Percentiles rank a stretch among this genome's conserved stretches.
Evolutionary conservation across 1,140 invertebrate species (phyloP).

Genomic region (Trachelipus rathkii): DNA sequence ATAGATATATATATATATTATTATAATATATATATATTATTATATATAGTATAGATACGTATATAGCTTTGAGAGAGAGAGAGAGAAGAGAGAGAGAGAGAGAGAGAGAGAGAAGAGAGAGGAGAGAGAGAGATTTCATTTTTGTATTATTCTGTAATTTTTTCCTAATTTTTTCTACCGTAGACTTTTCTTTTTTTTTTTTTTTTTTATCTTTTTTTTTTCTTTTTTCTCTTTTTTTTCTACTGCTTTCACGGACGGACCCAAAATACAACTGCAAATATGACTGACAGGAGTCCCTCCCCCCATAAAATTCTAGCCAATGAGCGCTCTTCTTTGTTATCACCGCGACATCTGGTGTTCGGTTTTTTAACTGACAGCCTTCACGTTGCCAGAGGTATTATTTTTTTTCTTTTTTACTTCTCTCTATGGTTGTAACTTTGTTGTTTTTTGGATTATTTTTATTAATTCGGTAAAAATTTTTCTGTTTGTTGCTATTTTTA

Average conservation of each 20-base stretch:
- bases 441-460: neutral
- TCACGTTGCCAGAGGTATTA: neutral
- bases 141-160: too few relatives aligned
- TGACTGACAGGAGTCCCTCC: constrained; percentile 4
- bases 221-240: neutral
- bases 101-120: too few relatives aligned
- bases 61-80: too few relatives aligned
- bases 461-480: neutral
- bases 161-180: too few relatives aligned
- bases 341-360: constrained; percentile 8
- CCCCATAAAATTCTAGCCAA: constrained; percentile 5
- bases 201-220: neutral
- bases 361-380: constrained; percentile 3
- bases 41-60: too few relatives aligned
- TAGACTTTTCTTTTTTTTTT: neutral
- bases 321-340: neutral
- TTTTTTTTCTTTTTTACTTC: neutral
- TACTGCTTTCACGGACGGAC: neutral
- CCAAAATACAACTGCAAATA: constrained; percentile 4
- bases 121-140: too few relatives aligned
- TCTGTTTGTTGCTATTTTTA: neutral
- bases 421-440: neutral
- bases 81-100: too few relatives aligned
- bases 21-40: too few relatives aligned
- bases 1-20: too few relatives aligned